These are phyloP conservation scores for Drosophila kanekoi DNA, from an alignment of 2,888 invertebrate genomes.

Conservation along the genomic window DNA sequence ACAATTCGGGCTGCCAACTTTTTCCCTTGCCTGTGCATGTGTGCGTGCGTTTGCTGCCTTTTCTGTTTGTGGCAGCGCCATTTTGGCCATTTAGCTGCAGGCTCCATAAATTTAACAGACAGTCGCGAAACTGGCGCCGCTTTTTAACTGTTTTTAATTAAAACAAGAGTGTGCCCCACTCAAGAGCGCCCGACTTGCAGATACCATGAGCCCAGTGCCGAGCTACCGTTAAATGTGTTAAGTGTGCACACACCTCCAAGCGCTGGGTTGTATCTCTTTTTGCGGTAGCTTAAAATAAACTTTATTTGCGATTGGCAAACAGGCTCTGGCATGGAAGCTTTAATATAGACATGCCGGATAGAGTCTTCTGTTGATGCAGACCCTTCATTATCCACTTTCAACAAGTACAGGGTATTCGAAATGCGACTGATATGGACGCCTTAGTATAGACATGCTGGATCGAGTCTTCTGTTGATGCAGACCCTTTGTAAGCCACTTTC, in stretches of 20 bases:
- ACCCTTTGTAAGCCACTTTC: background rate
- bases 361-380: no score
- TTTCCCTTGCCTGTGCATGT: constrained; percentile 10
- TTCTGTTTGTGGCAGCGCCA: constrained; percentile 58
- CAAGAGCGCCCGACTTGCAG: background rate
- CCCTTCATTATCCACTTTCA: background rate
- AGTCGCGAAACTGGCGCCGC: constrained; percentile 57
- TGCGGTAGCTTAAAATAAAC: no score
- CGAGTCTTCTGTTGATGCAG: no score
- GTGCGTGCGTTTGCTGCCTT: constrained; percentile 29
- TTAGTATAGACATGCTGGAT: no score
- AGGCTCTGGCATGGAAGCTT: no score
- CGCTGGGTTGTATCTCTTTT: no score
- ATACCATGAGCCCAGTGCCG: constrained; percentile 1
- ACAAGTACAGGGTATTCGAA: background rate
- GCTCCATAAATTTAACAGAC: constrained; percentile 66
- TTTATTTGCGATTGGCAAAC: no score
- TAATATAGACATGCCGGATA: no score
- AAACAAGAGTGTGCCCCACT: constrained; percentile 29
- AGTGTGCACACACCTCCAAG: no score
- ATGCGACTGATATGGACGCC: constrained; percentile 22
- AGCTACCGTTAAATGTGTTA: no score
- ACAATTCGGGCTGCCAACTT: constrained; percentile 35
- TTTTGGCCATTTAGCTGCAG: constrained; percentile 47
- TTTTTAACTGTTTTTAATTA: constrained; percentile 75